Evolutionary conservation across 1,140 invertebrate species (phyloP), one percentile per base, ranked within the genome.

Genomic region (Drosophila repletoides): DNA sequence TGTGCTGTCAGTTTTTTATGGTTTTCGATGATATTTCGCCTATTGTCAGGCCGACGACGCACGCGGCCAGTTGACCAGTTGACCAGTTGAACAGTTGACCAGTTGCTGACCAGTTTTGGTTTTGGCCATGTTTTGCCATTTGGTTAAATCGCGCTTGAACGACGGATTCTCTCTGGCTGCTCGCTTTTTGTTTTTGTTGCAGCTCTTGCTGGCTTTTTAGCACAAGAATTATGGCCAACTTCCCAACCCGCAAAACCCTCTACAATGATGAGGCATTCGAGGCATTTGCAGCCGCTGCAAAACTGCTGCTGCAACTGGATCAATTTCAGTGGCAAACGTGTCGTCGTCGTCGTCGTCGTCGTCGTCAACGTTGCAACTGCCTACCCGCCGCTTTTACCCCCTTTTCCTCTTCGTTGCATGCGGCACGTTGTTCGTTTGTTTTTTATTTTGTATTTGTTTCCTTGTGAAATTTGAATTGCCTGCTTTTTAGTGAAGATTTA

Each of bases 1-100:
- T 89, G 88, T 89, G 88, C 88, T 89, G 88, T 89, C 88, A 89
- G 88, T 87, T 88, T 89, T 88, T 86, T 86, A 86, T 86, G 81
- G 81, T 86, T 86, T 87, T 86, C 76, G 88, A 89, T 89, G 88
- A 89, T 89, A 89, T 89, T 89, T 89, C 72, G 77, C 87, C 88
- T 89, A 89, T 89, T 89, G 88, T 89, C 77, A 76, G 70, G 52
- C 58, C 52, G 65, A 70, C 52, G 65, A 70, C 80, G 72, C 63
- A 69, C 68, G 68, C 72, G 59, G 80, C 48, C 46, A 48, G 41
- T 33, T 38, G 48, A n/a, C 59, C 61, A 52, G 70, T 73, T 73
- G 64, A 48, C 59, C 29, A 40, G 55, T 53, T 46, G 51, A 24
- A n/a, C 34, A 31, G 46, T 28, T 51, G 58, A 58, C 52, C 68